Percentiles rank a stretch among this genome's conserved stretches.
Evolutionary conservation across 2,797 vertebrate species (phyloP).

Genomic region (Chaenodraco wilsoni): DNA sequence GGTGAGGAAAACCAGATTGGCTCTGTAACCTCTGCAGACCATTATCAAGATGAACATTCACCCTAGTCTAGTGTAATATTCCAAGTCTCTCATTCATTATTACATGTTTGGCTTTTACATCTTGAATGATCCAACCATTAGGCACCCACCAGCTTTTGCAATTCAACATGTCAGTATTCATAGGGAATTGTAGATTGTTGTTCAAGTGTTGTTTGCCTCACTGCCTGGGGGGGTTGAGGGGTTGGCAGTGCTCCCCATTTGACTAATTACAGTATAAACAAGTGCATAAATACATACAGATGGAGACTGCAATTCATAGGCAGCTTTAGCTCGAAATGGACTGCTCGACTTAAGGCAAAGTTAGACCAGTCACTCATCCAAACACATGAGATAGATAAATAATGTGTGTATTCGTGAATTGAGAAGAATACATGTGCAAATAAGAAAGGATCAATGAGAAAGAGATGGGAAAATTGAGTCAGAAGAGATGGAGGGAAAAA

Average conservation of each 20-base stretch:
- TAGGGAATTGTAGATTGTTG: constrained; percentile 36
- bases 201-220: constrained; percentile 47
- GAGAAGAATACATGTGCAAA: neutral
- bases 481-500: constrained; percentile 34
- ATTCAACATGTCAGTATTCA: constrained; percentile 47
- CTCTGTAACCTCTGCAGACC: constrained; percentile 12
- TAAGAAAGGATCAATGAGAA: no score
- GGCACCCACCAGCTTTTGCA: constrained; percentile 41
- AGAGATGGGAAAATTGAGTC: constrained; percentile 8
- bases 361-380: constrained; percentile 31
- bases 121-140: constrained; percentile 17
- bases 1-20: constrained; percentile 6
- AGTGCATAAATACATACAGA: constrained; percentile 80
- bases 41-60: constrained; percentile 4
- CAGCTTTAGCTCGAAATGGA: constrained; percentile 55
- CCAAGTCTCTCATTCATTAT: neutral
- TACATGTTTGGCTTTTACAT: constrained; percentile 13
- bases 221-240: constrained; percentile 53
- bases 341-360: constrained; percentile 59
- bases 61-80: constrained; percentile 10
- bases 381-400: constrained; percentile 21
- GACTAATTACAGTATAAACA: constrained; percentile 79
- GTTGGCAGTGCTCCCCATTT: constrained; percentile 65
- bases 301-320: constrained; percentile 53
- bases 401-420: constrained; percentile 12